Evolutionary conservation across 2,797 vertebrate genomes (phyloP), one percentile per base, ranked within the genome.

Genomic region (Thamnophis elegans): DNA sequence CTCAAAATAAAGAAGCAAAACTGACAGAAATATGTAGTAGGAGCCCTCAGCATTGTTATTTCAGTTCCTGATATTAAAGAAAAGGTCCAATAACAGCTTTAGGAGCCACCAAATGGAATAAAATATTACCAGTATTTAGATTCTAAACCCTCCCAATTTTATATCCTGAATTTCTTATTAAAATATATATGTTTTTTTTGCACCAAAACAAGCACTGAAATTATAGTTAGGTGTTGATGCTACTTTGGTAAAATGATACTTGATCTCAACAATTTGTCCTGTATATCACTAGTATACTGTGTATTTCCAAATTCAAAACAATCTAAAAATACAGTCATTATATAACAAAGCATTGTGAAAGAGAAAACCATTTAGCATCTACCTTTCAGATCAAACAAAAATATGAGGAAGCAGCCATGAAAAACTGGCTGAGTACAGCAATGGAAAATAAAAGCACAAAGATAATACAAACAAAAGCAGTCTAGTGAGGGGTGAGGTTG

Each of bases 1-100:
- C 89, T 94, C 68, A 88, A 95, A 96, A 97, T 89, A 95, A 93
- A 58, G 1, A 85, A 0, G 12, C 0, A 55, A 13, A 93, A 42
- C 32, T 62, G 32, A 26, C 14, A 86, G 36, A 0, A 78, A 9
- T 36, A 2, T 0, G 5, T 87, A 12, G 13, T 2, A 0, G 0
- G 73, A 68, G 0, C 18, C 14, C 10, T 87, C 55, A 36, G 2
- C 0, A 56, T 85, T n/a, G 8, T 10, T 55, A 36, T 47, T 87
- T 26, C 42, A 62, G 55, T 73, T 32, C 0, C 18, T 36, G 5
- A 78, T 56, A 7, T 4, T 93, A 32, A 16, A 85, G 14, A 56
- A 82, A 82, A 89, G 26, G 59, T 89, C 65, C 58, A 91, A 36
- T 25, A 59, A 58, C 25, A 89, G 42, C 28, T 62, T 56, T 58